Evolutionary conservation across 1,140 invertebrate genomes (phyloP).

Genomic region (Atta cephalotes): DNA sequence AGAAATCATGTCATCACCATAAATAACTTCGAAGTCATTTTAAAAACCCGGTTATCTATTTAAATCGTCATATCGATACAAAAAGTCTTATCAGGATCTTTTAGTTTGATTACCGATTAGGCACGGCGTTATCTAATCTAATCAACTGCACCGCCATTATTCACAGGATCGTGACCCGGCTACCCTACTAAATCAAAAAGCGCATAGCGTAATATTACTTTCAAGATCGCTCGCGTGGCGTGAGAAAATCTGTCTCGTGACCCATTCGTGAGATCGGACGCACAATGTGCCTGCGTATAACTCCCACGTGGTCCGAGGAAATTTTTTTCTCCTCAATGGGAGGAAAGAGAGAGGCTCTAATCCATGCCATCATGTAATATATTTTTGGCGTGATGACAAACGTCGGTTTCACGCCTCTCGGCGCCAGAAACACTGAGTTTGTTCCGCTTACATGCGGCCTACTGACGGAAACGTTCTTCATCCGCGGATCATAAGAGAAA

Average conservation of each 20-base stretch:
- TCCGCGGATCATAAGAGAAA: no score
- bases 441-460: slow-evolving; percentile 1
- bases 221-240: slow-evolving; percentile 57
- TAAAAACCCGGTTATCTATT: slow-evolving; percentile 3
- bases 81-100: slow-evolving; percentile 11
- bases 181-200: slow-evolving; percentile 51
- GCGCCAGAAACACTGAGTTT: not conserved
- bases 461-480: slow-evolving; percentile 6
- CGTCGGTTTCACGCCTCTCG: slow-evolving; percentile 32
- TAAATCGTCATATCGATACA: not conserved
- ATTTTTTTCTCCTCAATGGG: not conserved
- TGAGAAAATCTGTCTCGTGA: slow-evolving; percentile 58
- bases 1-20: not conserved
- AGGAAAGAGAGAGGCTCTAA: slow-evolving; percentile 23
- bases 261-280: slow-evolving; percentile 41
- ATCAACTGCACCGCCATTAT: slow-evolving; percentile 41
- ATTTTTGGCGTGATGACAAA: slow-evolving; percentile 51
- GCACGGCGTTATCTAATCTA: slow-evolving; percentile 65
- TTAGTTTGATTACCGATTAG: not conserved
- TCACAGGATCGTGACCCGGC: not conserved
- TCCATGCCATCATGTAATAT: slow-evolving; percentile 44
- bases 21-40: not conserved
- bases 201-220: slow-evolving; percentile 34
- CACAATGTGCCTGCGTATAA: slow-evolving; percentile 13
- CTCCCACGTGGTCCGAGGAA: slow-evolving; percentile 43